phyloP scores from a whole-genome alignment of 2,888 invertebrate genomes.

The Pseudolycoriella hygida region DNA sequence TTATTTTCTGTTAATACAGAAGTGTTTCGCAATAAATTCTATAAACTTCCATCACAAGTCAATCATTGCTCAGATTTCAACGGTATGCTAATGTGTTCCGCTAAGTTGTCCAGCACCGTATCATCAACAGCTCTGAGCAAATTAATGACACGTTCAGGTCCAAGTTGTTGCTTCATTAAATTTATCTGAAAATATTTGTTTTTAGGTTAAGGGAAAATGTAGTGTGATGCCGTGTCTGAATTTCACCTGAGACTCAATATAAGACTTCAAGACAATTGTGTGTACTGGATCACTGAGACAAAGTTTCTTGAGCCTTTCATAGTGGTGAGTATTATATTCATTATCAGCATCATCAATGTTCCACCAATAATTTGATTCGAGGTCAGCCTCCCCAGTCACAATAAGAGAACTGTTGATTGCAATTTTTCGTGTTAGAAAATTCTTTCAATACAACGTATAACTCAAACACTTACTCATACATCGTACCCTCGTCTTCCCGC shows the following conservation, averaged over 20 bases:
- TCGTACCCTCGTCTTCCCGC: constrained; percentile 46
- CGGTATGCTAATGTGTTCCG: constrained; percentile 27
- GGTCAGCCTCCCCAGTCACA: constrained; percentile 26
- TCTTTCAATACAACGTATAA: not conserved
- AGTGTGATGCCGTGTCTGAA: not conserved
- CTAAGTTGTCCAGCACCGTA: constrained; percentile 52
- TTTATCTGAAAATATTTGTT: constrained; percentile 49
- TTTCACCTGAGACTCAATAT: constrained; percentile 52
- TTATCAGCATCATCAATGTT: constrained; percentile 28
- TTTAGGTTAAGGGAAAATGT: no score
- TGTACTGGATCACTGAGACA: constrained; percentile 63
- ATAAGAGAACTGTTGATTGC: constrained; percentile 25
- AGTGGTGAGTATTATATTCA: constrained; percentile 49
- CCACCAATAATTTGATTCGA: constrained; percentile 21
- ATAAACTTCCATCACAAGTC: no score
- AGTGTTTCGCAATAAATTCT: no score
- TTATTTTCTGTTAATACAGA: no score
- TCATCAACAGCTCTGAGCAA: constrained; percentile 53
- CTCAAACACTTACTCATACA: constrained; percentile 34
- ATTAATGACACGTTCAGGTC: constrained; percentile 54
- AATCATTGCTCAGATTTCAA: no score
- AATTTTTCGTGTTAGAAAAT: no score
- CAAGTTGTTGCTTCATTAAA: constrained; percentile 54
- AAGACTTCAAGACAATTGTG: constrained; percentile 53
- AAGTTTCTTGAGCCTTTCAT: constrained; percentile 44